Evolutionary conservation across 1,140 invertebrate genomes (phyloP), one percentile per base, ranked within the genome.

Genomic region (Drosophila micromelanica): DNA sequence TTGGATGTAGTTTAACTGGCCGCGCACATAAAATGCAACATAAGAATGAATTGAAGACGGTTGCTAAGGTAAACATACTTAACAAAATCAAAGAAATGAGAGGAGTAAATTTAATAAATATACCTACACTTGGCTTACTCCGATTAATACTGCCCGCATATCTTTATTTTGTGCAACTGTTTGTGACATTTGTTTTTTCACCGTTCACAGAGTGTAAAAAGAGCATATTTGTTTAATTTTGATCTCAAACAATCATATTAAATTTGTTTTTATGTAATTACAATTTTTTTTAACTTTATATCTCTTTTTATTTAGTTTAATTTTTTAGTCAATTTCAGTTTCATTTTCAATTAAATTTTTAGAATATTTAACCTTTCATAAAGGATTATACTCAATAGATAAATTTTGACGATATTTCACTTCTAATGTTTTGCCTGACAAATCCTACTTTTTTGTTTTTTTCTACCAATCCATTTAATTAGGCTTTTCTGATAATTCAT

Each of bases 41-140:
- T 51, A 37, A 64, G 57, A 64, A 38, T 71, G 43, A 71, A 71
- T 71, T 65, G 61, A 32, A 69, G 61, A 23, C 55, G 13, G 23
- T 7, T 15, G 35, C 43, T 23, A 4, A 32, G 20, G 12, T 12
- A 38, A 9, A 52, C 23, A 9, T n/a, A 46, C 20, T 56, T 37
- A 8, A 9, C 12, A 8, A 46, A 65, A 56, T 38, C 20, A 65
- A 9, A 40, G 11, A 8, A 37, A 23, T 3, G 0, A 23, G 20
- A 23, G 20, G 5, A n/a, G 27, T 6, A 27, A 27, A 27, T 27
- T 4, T 5, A 27, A 27, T 27, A 27, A 27, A 27, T 27, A 0
- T 27, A 27, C 27, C 27, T 27, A 5, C 0, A 27, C 6, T 27
- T 27, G 5, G 4, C 27, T 27, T 27, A 3, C 23, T 27, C 23